phyloP scores from a whole-genome alignment of 2,888 invertebrate species.

The Aplocera efformata region DNA sequence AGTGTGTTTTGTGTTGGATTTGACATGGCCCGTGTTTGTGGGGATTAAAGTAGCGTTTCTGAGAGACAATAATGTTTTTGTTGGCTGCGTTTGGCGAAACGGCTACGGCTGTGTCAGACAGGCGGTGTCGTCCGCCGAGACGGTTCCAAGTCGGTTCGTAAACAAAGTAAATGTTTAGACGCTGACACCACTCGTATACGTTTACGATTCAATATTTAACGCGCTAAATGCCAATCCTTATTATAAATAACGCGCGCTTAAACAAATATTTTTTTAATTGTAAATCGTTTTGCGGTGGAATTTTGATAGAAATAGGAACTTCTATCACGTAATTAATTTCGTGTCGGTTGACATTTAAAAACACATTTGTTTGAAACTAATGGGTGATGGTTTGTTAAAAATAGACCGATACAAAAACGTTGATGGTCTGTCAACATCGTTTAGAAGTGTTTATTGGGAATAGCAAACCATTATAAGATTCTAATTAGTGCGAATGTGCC shows the following conservation, averaged over 20 bases:
- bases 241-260: constrained; percentile 40
- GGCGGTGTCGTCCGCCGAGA: constrained; percentile 6
- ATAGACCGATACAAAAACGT: constrained; percentile 18
- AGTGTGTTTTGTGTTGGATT: constrained; percentile 69
- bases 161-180: constrained; percentile 46
- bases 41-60: constrained; percentile 46
- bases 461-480: constrained; percentile 18
- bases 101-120: constrained; percentile 1
- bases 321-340: constrained; percentile 23
- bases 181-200: constrained; percentile 33
- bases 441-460: constrained; percentile 16
- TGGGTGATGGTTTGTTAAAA: constrained; percentile 18
- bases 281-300: constrained; percentile 27
- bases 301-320: constrained; percentile 24
- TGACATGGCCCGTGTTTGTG: constrained; percentile 52
- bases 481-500: constrained; percentile 8
- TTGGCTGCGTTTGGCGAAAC: constrained; percentile 43
- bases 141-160: constrained; percentile 25
- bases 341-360: constrained; percentile 26
- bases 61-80: constrained; percentile 56
- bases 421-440: constrained; percentile 21
- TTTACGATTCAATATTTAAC: constrained; percentile 49
- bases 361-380: constrained; percentile 23
- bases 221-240: constrained; percentile 35
- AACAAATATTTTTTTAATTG: constrained; percentile 37